These are phyloP conservation scores for Hesperophylax magnus DNA, from an alignment of 1,140 invertebrate species.

Conservation along the genomic window DNA sequence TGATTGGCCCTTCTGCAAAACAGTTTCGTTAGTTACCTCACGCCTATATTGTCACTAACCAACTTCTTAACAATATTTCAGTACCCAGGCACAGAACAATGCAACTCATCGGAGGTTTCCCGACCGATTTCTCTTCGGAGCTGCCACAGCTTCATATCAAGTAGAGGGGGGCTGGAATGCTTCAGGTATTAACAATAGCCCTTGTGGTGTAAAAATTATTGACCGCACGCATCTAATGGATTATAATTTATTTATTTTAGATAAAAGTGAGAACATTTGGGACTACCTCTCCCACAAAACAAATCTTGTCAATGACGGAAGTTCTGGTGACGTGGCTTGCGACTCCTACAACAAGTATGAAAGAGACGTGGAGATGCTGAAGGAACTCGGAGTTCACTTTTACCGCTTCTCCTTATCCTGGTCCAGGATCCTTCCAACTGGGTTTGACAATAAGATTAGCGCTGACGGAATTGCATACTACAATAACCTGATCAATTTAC, in stretches of 20 bases:
- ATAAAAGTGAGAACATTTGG: constrained; percentile 70
- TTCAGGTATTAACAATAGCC: constrained; percentile 64
- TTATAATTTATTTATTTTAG: constrained; percentile 59
- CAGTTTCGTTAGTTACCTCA: no score
- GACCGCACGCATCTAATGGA: background rate
- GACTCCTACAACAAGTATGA: constrained; percentile 65
- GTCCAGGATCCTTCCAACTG: constrained; percentile 69
- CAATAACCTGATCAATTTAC: constrained; percentile 68
- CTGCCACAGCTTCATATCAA: constrained; percentile 74
- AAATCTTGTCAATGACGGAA: constrained; percentile 65
- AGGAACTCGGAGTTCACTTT: constrained; percentile 65
- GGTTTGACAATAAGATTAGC: constrained; percentile 65
- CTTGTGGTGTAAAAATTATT: background rate
- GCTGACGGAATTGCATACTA: constrained; percentile 71
- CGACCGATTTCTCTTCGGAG: constrained; percentile 72
- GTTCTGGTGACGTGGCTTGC: constrained; percentile 65
- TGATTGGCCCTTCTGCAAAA: no score
- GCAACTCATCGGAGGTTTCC: constrained; percentile 65
- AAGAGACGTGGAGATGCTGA: constrained; percentile 72
- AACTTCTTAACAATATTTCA: background rate
- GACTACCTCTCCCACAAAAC: constrained; percentile 65
- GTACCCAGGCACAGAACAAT: background rate
- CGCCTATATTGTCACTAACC: no score
- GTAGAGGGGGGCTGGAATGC: constrained; percentile 76
- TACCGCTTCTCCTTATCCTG: constrained; percentile 74